Base-by-base conservation (phyloP, 2,888 invertebrate species). In the Eupithecia vulgata region DNA sequence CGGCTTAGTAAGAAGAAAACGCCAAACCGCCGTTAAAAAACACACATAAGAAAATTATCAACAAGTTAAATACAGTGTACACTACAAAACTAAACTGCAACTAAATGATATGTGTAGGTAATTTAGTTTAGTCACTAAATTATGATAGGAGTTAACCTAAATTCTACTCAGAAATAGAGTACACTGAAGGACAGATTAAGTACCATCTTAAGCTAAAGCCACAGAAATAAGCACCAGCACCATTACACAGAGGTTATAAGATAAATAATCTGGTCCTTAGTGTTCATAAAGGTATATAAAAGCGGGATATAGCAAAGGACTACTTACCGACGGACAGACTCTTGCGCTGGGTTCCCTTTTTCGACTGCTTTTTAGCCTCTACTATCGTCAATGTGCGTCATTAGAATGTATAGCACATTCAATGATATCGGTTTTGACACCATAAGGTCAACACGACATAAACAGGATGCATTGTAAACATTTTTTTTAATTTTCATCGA, bases 301-400 rank as follows among this genome's bases (percentile, higher is more conserved):
- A 89, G 92, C 89, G 86, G 90, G 91, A 83, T 84, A 78, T 88
- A 90, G 93, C 91, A 92, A 92, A 93, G 92, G 91, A 91, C 75
- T 91, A 95, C 96, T 97, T 97, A 98, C 97, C 97, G 21, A 57
- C 57, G 96, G 97, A 95, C 94, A 97, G 95, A 94, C 97, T 98
- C 96, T 98, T 98, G 88, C 94, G 92, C 75, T 92, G 92, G 61
- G 87, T 83, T 80, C 82, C 89, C 96, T 97, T 97, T 96, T 97
- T 97, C 96, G 97, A 96, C 96, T 97, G 97, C 97, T 98, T 98
- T 97, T 98, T 98, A 96, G 97, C 97, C 96, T 98, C 98, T 98
- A 95, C 89, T 90, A 89, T 91, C 91, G 88, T 86, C 84, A 87
- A 85, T 87, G 82, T 83, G 21, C 52, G 21, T 88, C 82, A 83